These are phyloP conservation scores for Crypturellus undulatus DNA, from an alignment of 2,113 vertebrate species.

Conservation along the genomic window DNA sequence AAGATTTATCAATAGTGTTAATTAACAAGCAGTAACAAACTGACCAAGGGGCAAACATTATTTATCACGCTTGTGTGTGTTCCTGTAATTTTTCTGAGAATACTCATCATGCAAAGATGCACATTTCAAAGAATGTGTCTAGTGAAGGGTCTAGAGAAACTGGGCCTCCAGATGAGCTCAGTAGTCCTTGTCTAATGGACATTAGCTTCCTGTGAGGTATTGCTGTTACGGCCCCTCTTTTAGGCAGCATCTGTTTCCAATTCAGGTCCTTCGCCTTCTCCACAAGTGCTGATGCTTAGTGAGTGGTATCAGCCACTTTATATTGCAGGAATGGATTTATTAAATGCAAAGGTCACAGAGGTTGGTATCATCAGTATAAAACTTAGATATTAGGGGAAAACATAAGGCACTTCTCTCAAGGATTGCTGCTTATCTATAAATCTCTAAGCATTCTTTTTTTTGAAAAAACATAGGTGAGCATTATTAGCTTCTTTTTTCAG, in stretches of 20 bases:
- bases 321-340: background rate
- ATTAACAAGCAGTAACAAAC: slow-evolving; percentile 10
- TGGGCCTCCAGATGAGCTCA: background rate
- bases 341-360: background rate
- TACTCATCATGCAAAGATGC: background rate
- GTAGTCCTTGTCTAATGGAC: background rate
- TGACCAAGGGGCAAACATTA: background rate
- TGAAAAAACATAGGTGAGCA: background rate
- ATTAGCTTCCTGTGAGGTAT: rapidly evolving
- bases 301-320: background rate
- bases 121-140: background rate
- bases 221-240: background rate
- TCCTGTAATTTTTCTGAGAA: background rate
- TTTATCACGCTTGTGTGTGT: background rate
- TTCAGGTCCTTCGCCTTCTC: background rate
- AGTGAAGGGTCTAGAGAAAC: background rate
- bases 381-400: background rate
- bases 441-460: background rate
- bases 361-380: background rate
- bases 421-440: background rate
- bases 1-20: slow-evolving; percentile 23
- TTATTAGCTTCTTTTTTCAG: background rate
- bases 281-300: background rate
- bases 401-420: background rate
- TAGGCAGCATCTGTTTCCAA: background rate